Evolutionary conservation across 2,797 vertebrate genomes (phyloP), one percentile per base, ranked within the genome.

Genomic region (Cynopterus sphinx): DNA sequence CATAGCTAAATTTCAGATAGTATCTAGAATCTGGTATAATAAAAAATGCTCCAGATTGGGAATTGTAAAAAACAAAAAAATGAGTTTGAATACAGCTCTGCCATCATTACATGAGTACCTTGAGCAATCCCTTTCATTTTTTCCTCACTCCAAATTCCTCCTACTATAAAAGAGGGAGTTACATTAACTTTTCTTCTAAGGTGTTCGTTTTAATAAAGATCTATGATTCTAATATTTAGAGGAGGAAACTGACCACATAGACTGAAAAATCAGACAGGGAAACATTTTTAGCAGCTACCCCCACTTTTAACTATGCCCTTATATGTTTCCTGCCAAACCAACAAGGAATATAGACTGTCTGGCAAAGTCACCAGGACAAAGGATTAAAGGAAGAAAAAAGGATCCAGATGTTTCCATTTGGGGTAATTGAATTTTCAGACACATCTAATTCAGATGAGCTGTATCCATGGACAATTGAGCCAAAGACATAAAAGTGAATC

Each of bases 381-480:
- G 86, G 88, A 97, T 96, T 97, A 98, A 97, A 97, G 75, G 91
- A 78, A 75, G 84, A 87, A 93, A 94, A 96, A 94, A 87, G 67
- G 91, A 96, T 96, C 96, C 97, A 97, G 97, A 97, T 97, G 97
- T 97, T 97, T 94, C 90, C 90, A 97, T 85, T 96, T 96, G 81
- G 85, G 28, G 15, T 96, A 96, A 97, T 94, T 97, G 95, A 96
- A 95, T 97, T 97, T 97, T 96, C 96, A 97, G 96, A 97, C 70
- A 94, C 93, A 92, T 97, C 90, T 95, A 93, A 95, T 96, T 96
- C 92, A 94, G 91, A 95, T 95, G 96, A 95, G 68, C 95, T 97
- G 73, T 93, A 90, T 96, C 67, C 73, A n/a, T 61, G 57, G 91
- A 93, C 85, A 96, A 59, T 15, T 31, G 53, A 94, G 92, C 90